phyloP scores from a whole-genome alignment of 2,888 invertebrate species.

The Labia minor region DNA sequence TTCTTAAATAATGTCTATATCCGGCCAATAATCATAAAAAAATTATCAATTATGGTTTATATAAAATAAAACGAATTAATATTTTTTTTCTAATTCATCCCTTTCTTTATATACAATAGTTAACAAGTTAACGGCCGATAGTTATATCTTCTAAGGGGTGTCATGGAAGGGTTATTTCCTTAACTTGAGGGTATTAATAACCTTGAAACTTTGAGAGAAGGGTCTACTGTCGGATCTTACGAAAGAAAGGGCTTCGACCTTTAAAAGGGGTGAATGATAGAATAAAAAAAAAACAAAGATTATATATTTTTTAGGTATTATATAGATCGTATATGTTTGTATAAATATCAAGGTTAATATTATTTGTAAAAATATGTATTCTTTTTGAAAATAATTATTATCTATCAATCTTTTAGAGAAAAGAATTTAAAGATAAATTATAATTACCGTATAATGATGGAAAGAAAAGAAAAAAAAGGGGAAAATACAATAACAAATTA shows the following conservation, averaged over 20 bases:
- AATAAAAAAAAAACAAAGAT: too few species aligned
- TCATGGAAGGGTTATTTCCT: slow-evolving; percentile 7
- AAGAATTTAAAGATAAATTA: too few species aligned
- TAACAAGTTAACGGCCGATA: neutral
- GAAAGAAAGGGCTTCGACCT: neutral
- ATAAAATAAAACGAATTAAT: neutral
- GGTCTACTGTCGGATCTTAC: neutral
- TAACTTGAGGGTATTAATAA: slow-evolving; percentile 7
- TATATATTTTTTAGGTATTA: too few species aligned
- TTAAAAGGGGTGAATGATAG: neutral
- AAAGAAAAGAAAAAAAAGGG: neutral
- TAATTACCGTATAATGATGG: too few species aligned
- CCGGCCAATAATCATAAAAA: neutral
- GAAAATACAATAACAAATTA: neutral
- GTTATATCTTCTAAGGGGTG: neutral
- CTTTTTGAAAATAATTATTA: too few species aligned
- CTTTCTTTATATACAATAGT: neutral
- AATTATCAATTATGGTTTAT: neutral
- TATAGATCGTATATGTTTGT: too few species aligned
- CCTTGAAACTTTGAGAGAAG: neutral
- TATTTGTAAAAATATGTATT: too few species aligned
- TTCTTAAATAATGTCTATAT: neutral
- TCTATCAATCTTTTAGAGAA: too few species aligned
- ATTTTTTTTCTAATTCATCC: neutral
- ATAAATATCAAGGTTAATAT: too few species aligned